phyloP scores from a whole-genome alignment of 2,797 vertebrate genomes.

The Halcyon chelicuti region DNA sequence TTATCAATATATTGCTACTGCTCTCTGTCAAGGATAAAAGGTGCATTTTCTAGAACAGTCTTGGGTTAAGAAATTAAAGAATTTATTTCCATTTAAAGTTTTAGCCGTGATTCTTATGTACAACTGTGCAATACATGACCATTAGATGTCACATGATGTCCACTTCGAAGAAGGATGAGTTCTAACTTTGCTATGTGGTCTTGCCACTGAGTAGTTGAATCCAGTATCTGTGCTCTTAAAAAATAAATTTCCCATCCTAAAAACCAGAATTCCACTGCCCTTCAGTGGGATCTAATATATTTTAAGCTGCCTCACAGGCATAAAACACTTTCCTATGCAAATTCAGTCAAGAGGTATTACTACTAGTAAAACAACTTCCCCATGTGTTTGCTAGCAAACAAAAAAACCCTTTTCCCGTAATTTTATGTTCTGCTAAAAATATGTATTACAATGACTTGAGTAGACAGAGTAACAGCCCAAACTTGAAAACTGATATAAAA shows the following conservation, averaged over 20 bases:
- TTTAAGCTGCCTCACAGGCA: not conserved
- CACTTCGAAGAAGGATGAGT: not conserved
- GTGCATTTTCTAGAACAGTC: not conserved
- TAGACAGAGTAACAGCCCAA: conserved; percentile 52
- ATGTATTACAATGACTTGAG: conserved; percentile 53
- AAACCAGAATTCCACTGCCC: conserved; percentile 15
- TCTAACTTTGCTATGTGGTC: not conserved
- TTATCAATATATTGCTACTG: not conserved
- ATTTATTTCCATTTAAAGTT: conserved; percentile 2
- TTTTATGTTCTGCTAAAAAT: conserved; percentile 59
- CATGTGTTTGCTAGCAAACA: conserved; percentile 47
- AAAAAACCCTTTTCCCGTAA: conserved; percentile 45
- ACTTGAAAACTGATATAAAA: conserved; percentile 57
- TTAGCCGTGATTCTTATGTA: not conserved
- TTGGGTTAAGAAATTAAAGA: not conserved
- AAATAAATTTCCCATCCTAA: conserved; percentile 24
- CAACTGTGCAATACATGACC: not conserved
- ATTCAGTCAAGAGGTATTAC: conserved; percentile 7
- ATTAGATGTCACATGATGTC: not conserved
- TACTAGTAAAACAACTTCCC: conserved; percentile 53
- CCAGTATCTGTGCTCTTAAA: conserved; percentile 30
- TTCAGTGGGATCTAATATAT: conserved; percentile 24
- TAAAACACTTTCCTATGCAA: not conserved
- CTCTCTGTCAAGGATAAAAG: conserved; percentile 14
- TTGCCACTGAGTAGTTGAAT: conserved; percentile 30